phyloP scores from a whole-genome alignment of 1,140 invertebrate species.

The Nasonia vitripennis region DNA sequence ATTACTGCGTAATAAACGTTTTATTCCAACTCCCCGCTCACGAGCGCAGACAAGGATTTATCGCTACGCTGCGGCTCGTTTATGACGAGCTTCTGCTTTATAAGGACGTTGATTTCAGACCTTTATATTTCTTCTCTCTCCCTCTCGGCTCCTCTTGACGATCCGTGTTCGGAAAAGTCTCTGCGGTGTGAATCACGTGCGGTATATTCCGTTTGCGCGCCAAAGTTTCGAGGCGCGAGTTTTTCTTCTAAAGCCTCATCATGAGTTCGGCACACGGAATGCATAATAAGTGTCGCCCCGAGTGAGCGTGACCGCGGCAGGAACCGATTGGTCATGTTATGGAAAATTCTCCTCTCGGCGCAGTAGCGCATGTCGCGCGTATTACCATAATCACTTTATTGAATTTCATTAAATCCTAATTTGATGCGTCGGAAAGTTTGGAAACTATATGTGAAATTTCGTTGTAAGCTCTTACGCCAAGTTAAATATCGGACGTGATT shows the following conservation, averaged over 20 bases:
- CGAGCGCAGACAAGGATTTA: background rate
- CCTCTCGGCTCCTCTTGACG: too few relatives aligned
- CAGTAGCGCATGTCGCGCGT: background rate
- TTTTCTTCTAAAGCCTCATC: constrained; percentile 19
- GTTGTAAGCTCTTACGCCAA: background rate
- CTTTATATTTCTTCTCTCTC: too few relatives aligned
- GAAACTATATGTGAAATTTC: background rate
- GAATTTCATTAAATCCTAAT: background rate
- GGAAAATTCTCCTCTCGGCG: background rate
- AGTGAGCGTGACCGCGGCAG: too few relatives aligned
- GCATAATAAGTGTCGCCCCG: constrained; percentile 1
- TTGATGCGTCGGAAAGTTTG: background rate
- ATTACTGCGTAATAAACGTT: constrained; percentile 5
- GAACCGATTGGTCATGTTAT: constrained; percentile 18
- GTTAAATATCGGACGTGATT: too few relatives aligned
- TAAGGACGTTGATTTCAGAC: background rate
- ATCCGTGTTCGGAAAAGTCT: too few relatives aligned
- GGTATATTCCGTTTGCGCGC: background rate
- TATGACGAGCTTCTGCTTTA: background rate
- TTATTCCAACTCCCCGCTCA: background rate
- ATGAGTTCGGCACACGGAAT: constrained; percentile 18
- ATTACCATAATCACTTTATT: constrained; percentile 12
- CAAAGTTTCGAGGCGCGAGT: background rate
- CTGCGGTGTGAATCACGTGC: too few relatives aligned
- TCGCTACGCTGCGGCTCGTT: background rate